These are phyloP conservation scores for Semibalanus balanoides DNA, from an alignment of 1,140 invertebrate species.

Conservation along the genomic window DNA sequence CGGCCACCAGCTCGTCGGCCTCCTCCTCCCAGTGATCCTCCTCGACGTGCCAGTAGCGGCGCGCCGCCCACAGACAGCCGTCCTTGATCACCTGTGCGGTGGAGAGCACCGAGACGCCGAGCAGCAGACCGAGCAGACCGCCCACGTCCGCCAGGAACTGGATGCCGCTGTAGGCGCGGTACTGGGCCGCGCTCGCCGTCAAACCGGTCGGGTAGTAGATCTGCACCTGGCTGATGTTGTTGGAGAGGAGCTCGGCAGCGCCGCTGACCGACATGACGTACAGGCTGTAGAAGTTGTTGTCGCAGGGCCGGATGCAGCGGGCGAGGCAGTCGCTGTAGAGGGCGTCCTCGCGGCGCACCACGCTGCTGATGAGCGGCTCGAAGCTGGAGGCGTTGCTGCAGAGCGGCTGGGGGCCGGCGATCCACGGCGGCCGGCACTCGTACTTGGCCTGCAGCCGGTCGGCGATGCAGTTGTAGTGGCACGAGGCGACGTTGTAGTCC, in stretches of 20 bases:
- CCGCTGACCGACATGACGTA: background rate
- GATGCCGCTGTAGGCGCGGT: background rate
- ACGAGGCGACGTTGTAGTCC: background rate
- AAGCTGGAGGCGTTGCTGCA: background rate
- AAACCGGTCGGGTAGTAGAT: background rate
- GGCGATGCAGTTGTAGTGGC: background rate
- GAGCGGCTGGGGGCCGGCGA: background rate
- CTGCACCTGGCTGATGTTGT: background rate
- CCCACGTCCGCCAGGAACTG: background rate
- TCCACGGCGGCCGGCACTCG: background rate
- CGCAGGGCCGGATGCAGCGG: background rate
- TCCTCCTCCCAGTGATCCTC: background rate
- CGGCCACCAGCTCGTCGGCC: background rate
- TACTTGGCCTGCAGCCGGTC: background rate
- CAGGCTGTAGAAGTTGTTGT: background rate
- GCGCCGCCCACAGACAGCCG: background rate
- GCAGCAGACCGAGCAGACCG: background rate
- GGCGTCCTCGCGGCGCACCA: background rate
- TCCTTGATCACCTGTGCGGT: background rate
- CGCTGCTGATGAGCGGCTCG: background rate
- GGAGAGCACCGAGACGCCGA: background rate
- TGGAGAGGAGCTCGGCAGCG: background rate
- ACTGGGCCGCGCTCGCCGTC: background rate
- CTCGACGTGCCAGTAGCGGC: background rate
- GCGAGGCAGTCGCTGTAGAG: background rate